Percentiles rank a stretch among this genome's conserved stretches.
Conservation (phyloP, 2,797 vertebrate species). For the Pogoniulus pusillus region DNA sequence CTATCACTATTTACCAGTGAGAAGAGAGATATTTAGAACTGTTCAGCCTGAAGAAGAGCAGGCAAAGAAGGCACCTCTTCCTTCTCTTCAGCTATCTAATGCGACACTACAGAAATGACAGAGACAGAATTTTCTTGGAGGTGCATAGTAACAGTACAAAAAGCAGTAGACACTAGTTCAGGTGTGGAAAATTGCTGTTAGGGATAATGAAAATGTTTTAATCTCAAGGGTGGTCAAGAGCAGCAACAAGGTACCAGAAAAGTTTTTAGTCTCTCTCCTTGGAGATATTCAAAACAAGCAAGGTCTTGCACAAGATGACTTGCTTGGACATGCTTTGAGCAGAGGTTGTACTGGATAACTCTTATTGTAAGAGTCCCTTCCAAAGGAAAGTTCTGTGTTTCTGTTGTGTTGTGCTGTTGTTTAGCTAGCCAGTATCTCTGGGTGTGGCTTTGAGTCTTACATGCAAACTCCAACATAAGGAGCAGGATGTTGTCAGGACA, state of each 20-base stretch:
- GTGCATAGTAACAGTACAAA: neutral
- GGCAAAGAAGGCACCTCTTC: neutral
- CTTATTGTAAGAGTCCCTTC: neutral
- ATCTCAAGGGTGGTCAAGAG: fast-evolving
- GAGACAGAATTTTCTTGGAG: neutral
- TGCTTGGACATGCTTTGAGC: neutral
- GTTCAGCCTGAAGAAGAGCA: too few relatives aligned
- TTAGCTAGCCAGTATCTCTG: neutral
- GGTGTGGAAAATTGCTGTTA: neutral
- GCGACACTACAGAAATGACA: neutral
- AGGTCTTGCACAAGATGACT: neutral
- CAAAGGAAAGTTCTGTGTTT: neutral
- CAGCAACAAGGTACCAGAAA: neutral
- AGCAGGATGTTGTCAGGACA: neutral
- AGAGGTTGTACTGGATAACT: neutral
- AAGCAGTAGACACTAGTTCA: neutral
- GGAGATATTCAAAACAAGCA: neutral
- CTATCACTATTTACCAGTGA: too few relatives aligned
- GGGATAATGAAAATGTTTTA: neutral
- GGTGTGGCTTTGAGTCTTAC: neutral
- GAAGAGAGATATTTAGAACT: too few relatives aligned
- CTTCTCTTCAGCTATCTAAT: neutral
- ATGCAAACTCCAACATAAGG: neutral
- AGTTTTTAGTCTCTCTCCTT: neutral
- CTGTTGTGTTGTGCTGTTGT: neutral